These are phyloP conservation scores for Cyanoderma ruficeps DNA, from an alignment of 2,113 vertebrate species.

Conservation along the genomic window DNA sequence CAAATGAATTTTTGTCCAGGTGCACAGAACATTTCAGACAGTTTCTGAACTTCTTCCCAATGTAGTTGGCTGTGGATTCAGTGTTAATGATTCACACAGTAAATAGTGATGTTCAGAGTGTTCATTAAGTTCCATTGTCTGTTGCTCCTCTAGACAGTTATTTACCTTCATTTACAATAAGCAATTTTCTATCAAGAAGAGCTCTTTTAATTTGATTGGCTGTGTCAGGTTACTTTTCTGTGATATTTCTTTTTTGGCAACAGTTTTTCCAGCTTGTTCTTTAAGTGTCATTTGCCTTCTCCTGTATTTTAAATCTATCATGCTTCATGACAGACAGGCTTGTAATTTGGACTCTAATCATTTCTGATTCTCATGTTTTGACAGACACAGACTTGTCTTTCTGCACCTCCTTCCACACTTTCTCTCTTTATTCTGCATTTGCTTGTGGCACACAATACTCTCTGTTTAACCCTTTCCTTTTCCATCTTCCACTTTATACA, in stretches of 20 bases:
- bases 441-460: constrained; percentile 17
- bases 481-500: background rate
- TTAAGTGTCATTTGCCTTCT: constrained; percentile 60
- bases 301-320: constrained; percentile 63
- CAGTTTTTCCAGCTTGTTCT: constrained; percentile 48
- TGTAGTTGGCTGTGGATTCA: background rate
- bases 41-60: constrained; percentile 1
- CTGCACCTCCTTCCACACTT: constrained; percentile 53
- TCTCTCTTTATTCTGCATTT: constrained; percentile 34
- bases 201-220: background rate
- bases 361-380: constrained; percentile 67
- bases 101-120: constrained; percentile 13
- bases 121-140: constrained; percentile 29
- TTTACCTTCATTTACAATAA: constrained; percentile 23
- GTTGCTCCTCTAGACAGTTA: background rate
- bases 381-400: constrained; percentile 61
- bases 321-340: constrained; percentile 64
- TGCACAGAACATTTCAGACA: background rate
- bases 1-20: background rate
- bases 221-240: background rate
- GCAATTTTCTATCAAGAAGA: background rate
- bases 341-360: constrained; percentile 70
- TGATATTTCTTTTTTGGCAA: constrained; percentile 26
- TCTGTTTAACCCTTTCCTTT: constrained; percentile 47
- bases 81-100: background rate